Evolutionary conservation across 2,113 vertebrate species (phyloP).

Genomic region (Lipotes vexillifer): DNA sequence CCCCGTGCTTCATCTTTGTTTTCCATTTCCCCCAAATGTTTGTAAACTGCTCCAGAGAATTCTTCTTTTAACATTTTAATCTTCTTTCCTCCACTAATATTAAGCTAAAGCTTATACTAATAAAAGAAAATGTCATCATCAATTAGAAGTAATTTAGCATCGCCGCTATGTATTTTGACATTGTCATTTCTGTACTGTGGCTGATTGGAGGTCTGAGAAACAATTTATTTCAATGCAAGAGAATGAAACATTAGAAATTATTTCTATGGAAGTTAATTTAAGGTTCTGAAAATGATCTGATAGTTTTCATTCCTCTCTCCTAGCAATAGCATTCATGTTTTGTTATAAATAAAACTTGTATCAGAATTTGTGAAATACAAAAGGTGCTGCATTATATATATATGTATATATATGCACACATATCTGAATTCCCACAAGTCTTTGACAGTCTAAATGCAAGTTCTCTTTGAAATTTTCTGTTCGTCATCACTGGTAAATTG

Average conservation of each 20-base stretch:
- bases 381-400: background rate
- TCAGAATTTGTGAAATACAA: background rate
- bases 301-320: background rate
- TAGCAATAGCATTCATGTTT: background rate
- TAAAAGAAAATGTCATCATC: slow-evolving; percentile 3
- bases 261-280: background rate
- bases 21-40: slow-evolving; percentile 32
- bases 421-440: background rate
- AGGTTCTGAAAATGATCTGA: slow-evolving; percentile 5
- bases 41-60: slow-evolving; percentile 26
- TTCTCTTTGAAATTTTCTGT: background rate
- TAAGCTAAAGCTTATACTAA: background rate
- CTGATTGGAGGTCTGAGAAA: background rate
- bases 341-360: background rate
- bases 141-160: slow-evolving; percentile 37
- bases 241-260: background rate
- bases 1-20: slow-evolving; percentile 9
- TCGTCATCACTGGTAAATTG: background rate
- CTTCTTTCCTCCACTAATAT: slow-evolving; percentile 1
- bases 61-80: slow-evolving; percentile 3
- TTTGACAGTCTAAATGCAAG: background rate
- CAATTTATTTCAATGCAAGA: background rate
- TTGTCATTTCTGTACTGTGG: background rate
- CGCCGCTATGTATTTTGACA: background rate
- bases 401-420: background rate